Evolutionary conservation across 2,888 invertebrate genomes (phyloP), one percentile per base, ranked within the genome.

Genomic region (Torymus aiolomorphi): DNA sequence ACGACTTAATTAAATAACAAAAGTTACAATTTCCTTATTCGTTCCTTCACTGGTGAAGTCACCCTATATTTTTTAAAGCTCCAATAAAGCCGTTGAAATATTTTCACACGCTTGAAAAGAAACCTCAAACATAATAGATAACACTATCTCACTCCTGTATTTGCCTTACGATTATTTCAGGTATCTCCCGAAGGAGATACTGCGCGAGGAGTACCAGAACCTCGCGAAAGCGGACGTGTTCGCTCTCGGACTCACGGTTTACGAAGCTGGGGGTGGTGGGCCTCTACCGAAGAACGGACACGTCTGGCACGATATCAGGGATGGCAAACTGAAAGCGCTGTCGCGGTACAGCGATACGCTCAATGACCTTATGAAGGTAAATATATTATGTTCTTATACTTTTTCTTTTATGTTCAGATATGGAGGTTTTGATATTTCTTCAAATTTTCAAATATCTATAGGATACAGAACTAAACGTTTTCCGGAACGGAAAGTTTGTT

Each of bases 221-320:
- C 92, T 98, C 42, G 92, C 95, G 5, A 98, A 97, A 89, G 97
- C 97, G 0, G 98, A 98, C 88, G 95, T 98, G 79, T 98, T 98
- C 89, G 95, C 97, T 0, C 92, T 98, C 73, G 95, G 95, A 73
- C 87, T 97, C 74, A 96, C 96, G 0, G 92, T 95, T 2, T 94
- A 93, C 86, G 95, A 95, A 85, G 95, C 95, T 0, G 96, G 93
- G 0, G 97, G 96, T 14, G 95, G 95, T 1, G 95, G 95, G 0
- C 94, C 96, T 0, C 88, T 98, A 67, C 97, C 97, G 0, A 97
- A 97, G 91, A 98, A 98, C 89, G 97, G 97, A 0, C 94, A 94
- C 0, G 92, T 93, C 73, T 98, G 98, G 97, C 97, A 97, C 85
- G 92, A 93, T 74, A 92, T 96, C 73, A 91, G 98, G 31, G 92